Conservation (phyloP, 2,113 vertebrate species). For the Gobiocypris rarus region DNA sequence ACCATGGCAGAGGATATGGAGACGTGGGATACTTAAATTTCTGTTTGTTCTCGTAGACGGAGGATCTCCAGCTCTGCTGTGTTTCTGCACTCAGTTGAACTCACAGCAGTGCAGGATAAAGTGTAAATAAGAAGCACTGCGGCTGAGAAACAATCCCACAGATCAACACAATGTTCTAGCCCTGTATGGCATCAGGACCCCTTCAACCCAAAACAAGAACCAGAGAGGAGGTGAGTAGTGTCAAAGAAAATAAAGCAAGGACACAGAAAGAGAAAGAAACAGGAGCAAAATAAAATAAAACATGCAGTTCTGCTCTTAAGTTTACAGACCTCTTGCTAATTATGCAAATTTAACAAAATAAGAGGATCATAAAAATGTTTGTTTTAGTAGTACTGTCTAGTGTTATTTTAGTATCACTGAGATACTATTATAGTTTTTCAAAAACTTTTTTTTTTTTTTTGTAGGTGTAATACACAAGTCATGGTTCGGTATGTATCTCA, state of each 20-base stretch:
- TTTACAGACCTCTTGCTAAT: neutral
- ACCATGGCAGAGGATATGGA: neutral
- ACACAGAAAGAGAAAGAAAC: neutral
- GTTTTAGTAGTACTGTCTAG: too few relatives aligned
- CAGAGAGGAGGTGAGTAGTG: neutral
- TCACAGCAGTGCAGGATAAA: slow-evolving; percentile 16
- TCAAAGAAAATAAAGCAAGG: neutral
- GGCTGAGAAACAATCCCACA: neutral
- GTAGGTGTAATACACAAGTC: too few relatives aligned
- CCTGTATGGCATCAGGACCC: neutral
- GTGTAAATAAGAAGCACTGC: slow-evolving; percentile 19
- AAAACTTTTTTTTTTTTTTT: too few relatives aligned
- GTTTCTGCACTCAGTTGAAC: neutral
- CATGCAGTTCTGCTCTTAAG: neutral
- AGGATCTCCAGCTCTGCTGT: neutral
- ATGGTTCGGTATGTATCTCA: too few relatives aligned
- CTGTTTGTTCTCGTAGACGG: neutral
- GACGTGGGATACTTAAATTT: neutral
- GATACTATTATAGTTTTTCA: too few relatives aligned
- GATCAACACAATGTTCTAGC: neutral
- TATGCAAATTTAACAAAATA: too few relatives aligned
- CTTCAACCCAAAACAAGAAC: neutral
- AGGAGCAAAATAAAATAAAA: neutral
- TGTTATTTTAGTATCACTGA: too few relatives aligned
- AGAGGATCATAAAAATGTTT: too few relatives aligned